These are phyloP conservation scores for Exephanes ischioxanthus DNA, from an alignment of 2,888 invertebrate genomes.

Conservation along the genomic window DNA sequence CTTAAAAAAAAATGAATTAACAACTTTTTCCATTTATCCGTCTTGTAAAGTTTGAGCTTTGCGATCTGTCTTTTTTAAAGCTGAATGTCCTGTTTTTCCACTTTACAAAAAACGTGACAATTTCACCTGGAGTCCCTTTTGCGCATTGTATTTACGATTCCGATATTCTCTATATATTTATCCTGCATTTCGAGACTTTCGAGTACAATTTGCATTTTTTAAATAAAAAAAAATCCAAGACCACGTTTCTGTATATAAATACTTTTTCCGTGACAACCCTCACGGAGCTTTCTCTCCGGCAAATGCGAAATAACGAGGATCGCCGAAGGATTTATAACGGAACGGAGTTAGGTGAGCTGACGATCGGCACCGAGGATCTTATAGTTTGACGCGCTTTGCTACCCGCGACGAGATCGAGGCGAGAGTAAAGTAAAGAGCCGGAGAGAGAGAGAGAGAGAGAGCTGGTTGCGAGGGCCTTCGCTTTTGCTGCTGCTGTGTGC, in stretches of 20 bases:
- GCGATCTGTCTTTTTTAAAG: neutral
- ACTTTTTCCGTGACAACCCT: conserved; percentile 11
- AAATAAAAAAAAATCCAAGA: neutral
- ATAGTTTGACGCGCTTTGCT: conserved; percentile 49
- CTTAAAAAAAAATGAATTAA: neutral
- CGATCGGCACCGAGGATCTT: conserved; percentile 44
- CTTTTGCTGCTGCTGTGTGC: conserved; percentile 46
- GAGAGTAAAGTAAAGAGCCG: conserved; percentile 50
- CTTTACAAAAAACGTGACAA: too few species aligned
- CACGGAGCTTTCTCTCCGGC: neutral
- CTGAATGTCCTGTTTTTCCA: too few species aligned
- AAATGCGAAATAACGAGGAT: conserved; percentile 40
- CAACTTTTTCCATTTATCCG: neutral
- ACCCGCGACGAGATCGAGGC: conserved; percentile 51
- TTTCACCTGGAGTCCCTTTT: too few species aligned
- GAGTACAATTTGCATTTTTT: neutral
- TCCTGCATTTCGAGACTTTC: too few species aligned
- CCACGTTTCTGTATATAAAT: neutral
- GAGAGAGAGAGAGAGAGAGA: conserved; percentile 17
- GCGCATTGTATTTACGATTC: neutral
- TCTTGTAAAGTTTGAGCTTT: too few species aligned
- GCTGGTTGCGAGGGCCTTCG: conserved; percentile 39
- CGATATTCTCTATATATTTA: neutral
- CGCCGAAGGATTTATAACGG: conserved; percentile 28
- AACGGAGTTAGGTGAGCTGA: conserved; percentile 30